Evolutionary conservation across 2,113 vertebrate species (phyloP).

Genomic region (Chrysochloris asiatica): DNA sequence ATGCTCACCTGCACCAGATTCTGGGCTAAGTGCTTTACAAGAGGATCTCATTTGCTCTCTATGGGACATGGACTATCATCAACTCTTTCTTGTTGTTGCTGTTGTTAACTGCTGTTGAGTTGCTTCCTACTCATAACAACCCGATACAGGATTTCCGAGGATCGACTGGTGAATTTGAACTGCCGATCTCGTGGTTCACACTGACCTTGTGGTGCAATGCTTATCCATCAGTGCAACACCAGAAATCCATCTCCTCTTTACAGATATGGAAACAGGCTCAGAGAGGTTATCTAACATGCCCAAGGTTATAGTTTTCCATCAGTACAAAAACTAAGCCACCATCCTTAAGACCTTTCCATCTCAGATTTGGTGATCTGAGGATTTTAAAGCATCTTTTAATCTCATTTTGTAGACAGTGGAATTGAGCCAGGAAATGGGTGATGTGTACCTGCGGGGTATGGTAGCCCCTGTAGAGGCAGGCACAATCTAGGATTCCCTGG

Average conservation of each 20-base stretch:
- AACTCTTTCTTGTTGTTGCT: too few species aligned
- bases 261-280: constrained; percentile 7
- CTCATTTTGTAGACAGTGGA: constrained; percentile 65
- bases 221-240: too few species aligned
- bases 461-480: neutral
- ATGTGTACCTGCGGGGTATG: constrained; percentile 33
- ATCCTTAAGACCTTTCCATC: constrained; percentile 4
- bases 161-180: too few species aligned
- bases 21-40: neutral
- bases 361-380: constrained; percentile 48
- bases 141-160: too few species aligned
- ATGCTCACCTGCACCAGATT: neutral
- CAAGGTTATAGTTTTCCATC: constrained; percentile 3
- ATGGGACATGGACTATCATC: neutral
- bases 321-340: constrained; percentile 25
- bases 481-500: neutral
- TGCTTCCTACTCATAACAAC: too few species aligned
- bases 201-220: too few species aligned
- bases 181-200: too few species aligned
- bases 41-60: neutral
- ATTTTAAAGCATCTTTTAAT: constrained; percentile 72
- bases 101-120: too few species aligned
- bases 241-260: neutral
- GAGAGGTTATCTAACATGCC: neutral
- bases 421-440: constrained; percentile 60